These are phyloP conservation scores for Stegastes partitus DNA, from an alignment of 2,113 vertebrate species.

Conservation along the genomic window DNA sequence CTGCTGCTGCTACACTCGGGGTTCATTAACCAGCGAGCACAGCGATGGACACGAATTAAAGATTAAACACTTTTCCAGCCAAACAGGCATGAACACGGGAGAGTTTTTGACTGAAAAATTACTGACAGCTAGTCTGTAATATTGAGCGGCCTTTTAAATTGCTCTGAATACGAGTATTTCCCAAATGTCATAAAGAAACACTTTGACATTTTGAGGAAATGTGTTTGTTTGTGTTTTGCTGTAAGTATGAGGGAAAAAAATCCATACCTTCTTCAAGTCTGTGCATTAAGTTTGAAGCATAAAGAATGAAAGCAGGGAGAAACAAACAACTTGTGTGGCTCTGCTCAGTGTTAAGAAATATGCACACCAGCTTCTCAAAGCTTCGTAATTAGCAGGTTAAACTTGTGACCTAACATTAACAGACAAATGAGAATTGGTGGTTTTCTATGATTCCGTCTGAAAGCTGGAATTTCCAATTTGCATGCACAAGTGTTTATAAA, in stretches of 20 bases:
- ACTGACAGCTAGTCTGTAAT: neutral
- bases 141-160: too few relatives aligned
- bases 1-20: neutral
- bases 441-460: too few relatives aligned
- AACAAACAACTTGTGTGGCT: neutral
- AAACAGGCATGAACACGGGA: conserved; percentile 4
- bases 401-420: too few relatives aligned
- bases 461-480: too few relatives aligned
- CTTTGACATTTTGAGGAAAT: neutral
- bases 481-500: neutral
- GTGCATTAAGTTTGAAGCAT: neutral
- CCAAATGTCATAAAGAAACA: neutral
- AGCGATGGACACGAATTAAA: neutral
- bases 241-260: neutral
- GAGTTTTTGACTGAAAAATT: neutral
- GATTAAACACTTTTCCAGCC: neutral
- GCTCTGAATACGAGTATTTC: neutral
- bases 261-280: neutral
- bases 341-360: neutral
- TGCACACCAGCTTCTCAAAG: neutral
- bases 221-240: neutral
- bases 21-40: neutral
- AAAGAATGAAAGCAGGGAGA: neutral
- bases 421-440: too few relatives aligned
- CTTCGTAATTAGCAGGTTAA: neutral